Evolutionary conservation across 2,113 vertebrate species (phyloP), one percentile per base, ranked within the genome.

Genomic region (Atlantisia rogersi): DNA sequence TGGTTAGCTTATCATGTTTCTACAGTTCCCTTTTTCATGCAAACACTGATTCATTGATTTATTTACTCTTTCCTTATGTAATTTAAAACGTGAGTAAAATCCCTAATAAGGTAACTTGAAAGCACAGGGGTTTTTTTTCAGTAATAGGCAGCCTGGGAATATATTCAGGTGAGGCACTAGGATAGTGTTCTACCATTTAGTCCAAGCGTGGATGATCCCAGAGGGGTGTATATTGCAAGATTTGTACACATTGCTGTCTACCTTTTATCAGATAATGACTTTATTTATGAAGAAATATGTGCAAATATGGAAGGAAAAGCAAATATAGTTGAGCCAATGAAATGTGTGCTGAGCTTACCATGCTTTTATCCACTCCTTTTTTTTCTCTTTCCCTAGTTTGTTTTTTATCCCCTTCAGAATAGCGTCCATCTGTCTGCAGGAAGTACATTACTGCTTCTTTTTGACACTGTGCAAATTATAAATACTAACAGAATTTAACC

Each of bases 371-470:
- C 16, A 22, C 91, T 81, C n/a, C 84, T 28, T 48, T 64, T 74
- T 50, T 74, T 37, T 80, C 87, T 79, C 75, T 95, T 91, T 82
- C 50, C 58, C 39, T 69, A 60, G 32, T 82, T 94, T 70, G 68
- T 22, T 74, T 94, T 96, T 95, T 86, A 77, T 96, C 50, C 25
- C 75, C 25, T 90, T 83, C 40, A 80, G 67, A 90, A 73, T 25
- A 77, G 28, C 2, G 3, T 78, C 35, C n/a, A 9, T 80, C 28
- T 84, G 59, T 69, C 63, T 39, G 6, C 69, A 82, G 37, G 55
- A 82, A 82, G 44, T 69, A 28, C 28, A 46, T 85, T 64, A 59
- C 42, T 81, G 42, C 59, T 86, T 70, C 85, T 82, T 37, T 80
- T 37, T 93, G 62, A 77, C 28, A 70, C 24, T n/a, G 10, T 29